Evolutionary conservation across 2,113 vertebrate species (phyloP), one percentile per base, ranked within the genome.

Genomic region (Gopherus evgoodei): DNA sequence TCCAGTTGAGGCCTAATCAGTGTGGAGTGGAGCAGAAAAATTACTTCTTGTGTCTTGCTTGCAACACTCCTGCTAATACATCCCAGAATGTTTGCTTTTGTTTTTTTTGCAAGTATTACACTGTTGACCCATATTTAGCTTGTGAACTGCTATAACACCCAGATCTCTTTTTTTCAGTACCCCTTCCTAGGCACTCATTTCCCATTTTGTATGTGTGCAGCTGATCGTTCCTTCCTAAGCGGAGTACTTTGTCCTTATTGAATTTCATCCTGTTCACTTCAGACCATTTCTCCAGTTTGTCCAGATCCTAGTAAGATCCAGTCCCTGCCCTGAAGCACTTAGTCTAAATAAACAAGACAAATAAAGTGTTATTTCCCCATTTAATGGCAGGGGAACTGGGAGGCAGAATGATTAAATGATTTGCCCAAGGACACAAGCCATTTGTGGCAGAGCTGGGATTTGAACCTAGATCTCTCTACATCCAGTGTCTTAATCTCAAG

Each of bases 401-500:
- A 8, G 69, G 83, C 31, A 4, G 9, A 12, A 11, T 14, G 31
- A 44, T n/a, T 53, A 92, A 72, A 38, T 86, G 57, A 88, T 44
- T 91, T 95, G 84, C 38, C 83, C 81, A 49, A 90, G 57, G 59
- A 49, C 86, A 95, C 83, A 56, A 65, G 47, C 81, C 80, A 81
- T 12, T 69, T 86, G 22, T 38, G 90, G 53, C 75, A 62, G 52
- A 38, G 31, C 29, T 65, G 29, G 44, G 29, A 38, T 84, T 57
- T 91, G 54, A 89, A 75, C 42, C 8, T 62, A 3, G 3, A n/a
- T 65, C 56, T 54, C 47, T 19, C 2, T 27, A 44, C 27, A 24
- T 53, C 62, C 50, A 79, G 81, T 38, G 24, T 3, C 38, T 94
- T 88, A 69, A 87, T n/a, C 79, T 84, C 79, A 91, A 91, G 76